These are phyloP conservation scores for Cavia porcellus DNA, from an alignment of 2,113 vertebrate species.

Conservation along the genomic window DNA sequence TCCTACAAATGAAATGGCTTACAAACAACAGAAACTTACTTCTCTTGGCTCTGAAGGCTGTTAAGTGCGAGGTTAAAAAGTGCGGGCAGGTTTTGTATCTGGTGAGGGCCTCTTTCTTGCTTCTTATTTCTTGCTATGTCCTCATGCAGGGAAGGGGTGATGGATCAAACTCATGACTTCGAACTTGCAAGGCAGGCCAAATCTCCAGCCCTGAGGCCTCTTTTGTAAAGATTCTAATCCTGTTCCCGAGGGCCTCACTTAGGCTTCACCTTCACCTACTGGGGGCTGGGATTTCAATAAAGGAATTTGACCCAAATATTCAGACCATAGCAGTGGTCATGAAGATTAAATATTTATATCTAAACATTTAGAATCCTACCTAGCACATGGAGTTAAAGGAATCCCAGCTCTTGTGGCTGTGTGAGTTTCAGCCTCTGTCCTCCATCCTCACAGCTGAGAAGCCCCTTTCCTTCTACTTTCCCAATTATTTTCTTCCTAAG, in stretches of 20 bases:
- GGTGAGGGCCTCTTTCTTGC: not conserved
- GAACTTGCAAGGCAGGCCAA: no score
- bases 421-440: not conserved
- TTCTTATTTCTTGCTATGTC: not conserved
- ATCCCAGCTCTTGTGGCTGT: not conserved
- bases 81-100: not conserved
- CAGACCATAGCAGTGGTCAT: not conserved
- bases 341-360: not conserved
- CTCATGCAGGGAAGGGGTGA: not conserved
- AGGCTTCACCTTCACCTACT: no score
- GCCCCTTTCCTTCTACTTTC: not conserved
- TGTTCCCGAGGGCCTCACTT: not conserved
- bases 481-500: not conserved
- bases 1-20: not conserved
- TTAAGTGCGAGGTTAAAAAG: not conserved
- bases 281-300: not conserved
- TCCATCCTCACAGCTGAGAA: rapidly evolving
- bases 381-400: not conserved
- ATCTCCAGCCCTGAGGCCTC: not conserved
- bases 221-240: not conserved
- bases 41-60: not conserved
- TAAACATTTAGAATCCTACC: not conserved
- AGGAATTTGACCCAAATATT: not conserved
- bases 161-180: no score
- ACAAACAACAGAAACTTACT: not conserved